Evolutionary conservation across 2,113 vertebrate species (phyloP), one percentile per base, ranked within the genome.

Genomic region (Engystomops pustulosus): DNA sequence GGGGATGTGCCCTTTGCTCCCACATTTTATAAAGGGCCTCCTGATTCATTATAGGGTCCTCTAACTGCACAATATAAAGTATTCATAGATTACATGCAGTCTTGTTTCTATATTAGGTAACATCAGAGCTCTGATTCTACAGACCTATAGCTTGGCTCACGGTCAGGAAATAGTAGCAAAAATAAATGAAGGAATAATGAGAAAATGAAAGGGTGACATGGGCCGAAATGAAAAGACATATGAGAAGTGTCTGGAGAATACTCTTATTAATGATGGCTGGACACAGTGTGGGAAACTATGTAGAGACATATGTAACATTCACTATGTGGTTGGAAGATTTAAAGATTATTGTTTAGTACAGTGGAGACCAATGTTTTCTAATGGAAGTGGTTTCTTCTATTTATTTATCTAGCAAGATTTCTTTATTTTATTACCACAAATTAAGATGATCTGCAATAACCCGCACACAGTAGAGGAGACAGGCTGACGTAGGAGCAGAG

Each of bases 261-360:
- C n/a, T 32, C 32, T 41, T 25, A 41, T 25, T 25, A 78, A 25
- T 25, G 32, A 60, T 41, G 34, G 20, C 36, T 58, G 75, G 34
- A 38, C 30, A 27, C 18, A 80, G 38, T 80, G 78, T 80, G 78
- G 78, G 78, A 80, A 80, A 65, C 78, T 80, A 80, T 78, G 49
- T 60, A 60, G 74, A 78, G 44, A 80, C 55, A 34, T 62, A 30
- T 80, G 78, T 67, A 67, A 30, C n/a, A 30, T 62, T 44, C 55
- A 8, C 38, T n/a, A 80, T 80, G 78, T 80, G 78, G 78, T 47
- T 49, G 23, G 38, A 45, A 45, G 41, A 45, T 47, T 65, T 67
- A 30, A 23, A 45, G 58, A 44, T 67, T 67, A 49, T 80, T 62
- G 58, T 47, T 67, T 65, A 80, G 18, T 30, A 65, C 12, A 32